These are phyloP conservation scores for Nycteola revayana DNA, from an alignment of 2,888 invertebrate genomes.

Conservation along the genomic window DNA sequence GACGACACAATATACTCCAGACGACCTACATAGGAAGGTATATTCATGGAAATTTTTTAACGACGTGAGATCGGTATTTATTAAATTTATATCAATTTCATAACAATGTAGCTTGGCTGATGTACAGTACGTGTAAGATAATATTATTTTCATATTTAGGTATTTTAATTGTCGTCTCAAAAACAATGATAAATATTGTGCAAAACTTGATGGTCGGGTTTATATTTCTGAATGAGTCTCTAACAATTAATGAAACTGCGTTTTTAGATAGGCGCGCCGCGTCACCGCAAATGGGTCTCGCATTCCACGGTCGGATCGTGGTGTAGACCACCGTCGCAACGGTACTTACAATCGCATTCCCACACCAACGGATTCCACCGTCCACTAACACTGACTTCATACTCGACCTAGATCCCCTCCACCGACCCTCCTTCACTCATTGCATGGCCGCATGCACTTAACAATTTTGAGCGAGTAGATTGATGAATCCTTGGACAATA, in stretches of 20 bases:
- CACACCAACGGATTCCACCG: conserved; percentile 73
- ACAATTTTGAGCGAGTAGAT: not conserved
- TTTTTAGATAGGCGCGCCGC: too few relatives aligned
- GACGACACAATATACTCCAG: too few relatives aligned
- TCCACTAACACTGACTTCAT: conserved; percentile 40
- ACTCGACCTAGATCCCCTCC: conserved; percentile 64
- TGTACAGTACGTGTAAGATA: too few relatives aligned
- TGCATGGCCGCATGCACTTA: conserved; percentile 14
- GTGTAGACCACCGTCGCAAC: conserved; percentile 60
- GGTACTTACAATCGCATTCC: conserved; percentile 78
- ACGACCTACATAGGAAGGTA: too few relatives aligned
- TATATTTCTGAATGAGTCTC: conserved; percentile 65
- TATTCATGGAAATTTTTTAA: too few relatives aligned
- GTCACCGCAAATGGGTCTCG: conserved; percentile 70
- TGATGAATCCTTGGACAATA: not conserved
- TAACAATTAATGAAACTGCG: conserved; percentile 50
- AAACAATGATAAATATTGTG: too few relatives aligned
- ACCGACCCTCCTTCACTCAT: conserved; percentile 25
- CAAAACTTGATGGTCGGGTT: too few relatives aligned
- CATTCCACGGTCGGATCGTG: conserved; percentile 63
- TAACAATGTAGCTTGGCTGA: too few relatives aligned
- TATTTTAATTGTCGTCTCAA: too few relatives aligned
- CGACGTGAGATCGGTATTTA: too few relatives aligned
- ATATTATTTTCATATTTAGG: too few relatives aligned
- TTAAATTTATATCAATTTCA: too few relatives aligned